Evolutionary conservation across 2,113 vertebrate species (phyloP).

Genomic region (Barnardius zonarius): DNA sequence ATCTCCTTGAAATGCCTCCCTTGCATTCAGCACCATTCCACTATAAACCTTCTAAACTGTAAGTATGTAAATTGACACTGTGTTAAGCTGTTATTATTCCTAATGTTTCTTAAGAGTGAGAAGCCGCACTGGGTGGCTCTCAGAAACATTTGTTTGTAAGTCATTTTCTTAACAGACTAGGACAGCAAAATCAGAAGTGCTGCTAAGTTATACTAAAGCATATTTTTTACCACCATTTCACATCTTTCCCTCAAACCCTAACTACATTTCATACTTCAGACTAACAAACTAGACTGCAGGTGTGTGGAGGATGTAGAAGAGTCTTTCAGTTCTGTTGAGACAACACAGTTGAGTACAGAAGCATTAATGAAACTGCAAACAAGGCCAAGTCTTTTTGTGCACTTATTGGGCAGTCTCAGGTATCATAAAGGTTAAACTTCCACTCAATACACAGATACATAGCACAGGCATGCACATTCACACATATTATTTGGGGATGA

Average conservation of each 20-base stretch:
- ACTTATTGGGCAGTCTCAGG: not conserved
- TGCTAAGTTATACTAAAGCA: not conserved
- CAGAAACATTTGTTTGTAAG: not conserved
- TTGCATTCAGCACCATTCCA: not conserved
- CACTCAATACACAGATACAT: not conserved
- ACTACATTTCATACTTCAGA: not conserved
- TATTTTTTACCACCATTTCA: not conserved
- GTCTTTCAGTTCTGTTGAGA: constrained; percentile 9
- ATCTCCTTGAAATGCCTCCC: not conserved
- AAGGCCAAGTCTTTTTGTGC: not conserved
- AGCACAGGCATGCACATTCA: not conserved
- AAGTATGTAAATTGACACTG: not conserved
- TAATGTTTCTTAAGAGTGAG: not conserved
- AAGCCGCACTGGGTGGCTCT: not conserved
- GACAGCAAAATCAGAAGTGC: not conserved
- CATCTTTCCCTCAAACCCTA: not conserved
- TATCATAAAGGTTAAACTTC: not conserved
- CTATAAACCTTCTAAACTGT: not conserved
- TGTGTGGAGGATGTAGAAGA: constrained; percentile 16
- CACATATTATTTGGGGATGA: not conserved
- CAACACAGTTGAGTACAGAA: not conserved
- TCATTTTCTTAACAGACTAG: not conserved
- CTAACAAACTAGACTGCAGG: constrained; percentile 5
- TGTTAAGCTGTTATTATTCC: not conserved
- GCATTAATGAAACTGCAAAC: not conserved